phyloP scores from a whole-genome alignment of 2,797 vertebrate genomes.

The Pseudomugil tenellus region DNA sequence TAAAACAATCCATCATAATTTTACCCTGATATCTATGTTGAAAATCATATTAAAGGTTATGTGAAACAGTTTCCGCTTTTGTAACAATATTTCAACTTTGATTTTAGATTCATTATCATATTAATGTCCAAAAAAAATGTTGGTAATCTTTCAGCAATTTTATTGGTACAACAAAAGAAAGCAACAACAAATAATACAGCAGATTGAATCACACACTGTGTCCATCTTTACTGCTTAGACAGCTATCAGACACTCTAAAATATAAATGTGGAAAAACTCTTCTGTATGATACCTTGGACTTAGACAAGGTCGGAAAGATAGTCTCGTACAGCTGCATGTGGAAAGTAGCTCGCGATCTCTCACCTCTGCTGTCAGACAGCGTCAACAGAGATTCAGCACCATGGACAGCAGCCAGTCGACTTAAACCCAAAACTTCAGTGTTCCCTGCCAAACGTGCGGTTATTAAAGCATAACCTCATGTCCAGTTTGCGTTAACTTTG shows the following conservation, averaged over 20 bases:
- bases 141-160: neutral
- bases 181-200: neutral
- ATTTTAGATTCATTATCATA: too few species aligned
- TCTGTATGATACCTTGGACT: neutral
- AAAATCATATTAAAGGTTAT: too few species aligned
- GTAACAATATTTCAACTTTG: too few species aligned
- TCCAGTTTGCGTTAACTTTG: fast-evolving
- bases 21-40: too few species aligned
- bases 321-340: too few species aligned
- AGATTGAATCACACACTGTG: neutral
- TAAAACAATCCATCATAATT: neutral
- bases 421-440: neutral
- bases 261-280: neutral
- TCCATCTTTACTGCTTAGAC: neutral
- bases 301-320: neutral
- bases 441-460: neutral
- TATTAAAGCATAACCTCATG: fast-evolving
- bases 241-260: neutral
- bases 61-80: too few species aligned
- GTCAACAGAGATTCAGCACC: constrained; percentile 69
- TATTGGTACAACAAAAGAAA: neutral
- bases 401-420: constrained; percentile 72
- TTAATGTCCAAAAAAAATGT: too few species aligned
- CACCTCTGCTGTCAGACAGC: too few species aligned
- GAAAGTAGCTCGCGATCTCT: neutral